These are phyloP conservation scores for Etheostoma spectabile DNA, from an alignment of 2,113 vertebrate genomes.

Conservation along the genomic window DNA sequence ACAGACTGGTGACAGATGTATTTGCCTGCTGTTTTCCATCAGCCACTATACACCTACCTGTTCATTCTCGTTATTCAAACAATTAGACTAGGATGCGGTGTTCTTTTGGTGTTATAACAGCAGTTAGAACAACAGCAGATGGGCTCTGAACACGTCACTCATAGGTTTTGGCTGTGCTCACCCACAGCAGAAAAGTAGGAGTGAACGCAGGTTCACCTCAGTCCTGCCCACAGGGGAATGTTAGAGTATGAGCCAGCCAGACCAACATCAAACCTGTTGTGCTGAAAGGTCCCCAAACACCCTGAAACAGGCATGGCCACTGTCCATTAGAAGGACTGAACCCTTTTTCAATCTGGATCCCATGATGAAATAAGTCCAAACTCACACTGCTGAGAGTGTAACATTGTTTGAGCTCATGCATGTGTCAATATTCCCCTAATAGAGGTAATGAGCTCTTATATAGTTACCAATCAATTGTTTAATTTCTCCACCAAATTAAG, in stretches of 20 bases:
- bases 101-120: constrained; percentile 33
- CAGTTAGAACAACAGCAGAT: constrained; percentile 53
- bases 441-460: constrained; percentile 14
- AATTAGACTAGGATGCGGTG: neutral
- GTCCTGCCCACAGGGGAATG: constrained; percentile 47
- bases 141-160: constrained; percentile 45
- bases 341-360: neutral
- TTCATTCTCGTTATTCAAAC: constrained; percentile 29
- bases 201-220: constrained; percentile 56
- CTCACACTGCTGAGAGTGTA: neutral
- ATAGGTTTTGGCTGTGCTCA: constrained; percentile 43
- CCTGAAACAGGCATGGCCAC: constrained; percentile 5
- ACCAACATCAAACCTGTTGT: constrained; percentile 57
- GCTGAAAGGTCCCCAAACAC: constrained; percentile 54
- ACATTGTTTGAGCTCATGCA: neutral
- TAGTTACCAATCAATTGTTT: neutral
- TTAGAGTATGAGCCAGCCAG: constrained; percentile 56
- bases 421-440: neutral
- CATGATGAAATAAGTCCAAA: neutral
- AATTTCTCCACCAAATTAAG: constrained; percentile 16
- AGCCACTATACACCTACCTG: constrained; percentile 7
- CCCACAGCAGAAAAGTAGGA: constrained; percentile 23
- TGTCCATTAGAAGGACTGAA: constrained; percentile 17
- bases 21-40: constrained; percentile 22
- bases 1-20: neutral